These are phyloP conservation scores for Thalassoma bifasciatum DNA, from an alignment of 2,113 vertebrate species.

Conservation along the genomic window DNA sequence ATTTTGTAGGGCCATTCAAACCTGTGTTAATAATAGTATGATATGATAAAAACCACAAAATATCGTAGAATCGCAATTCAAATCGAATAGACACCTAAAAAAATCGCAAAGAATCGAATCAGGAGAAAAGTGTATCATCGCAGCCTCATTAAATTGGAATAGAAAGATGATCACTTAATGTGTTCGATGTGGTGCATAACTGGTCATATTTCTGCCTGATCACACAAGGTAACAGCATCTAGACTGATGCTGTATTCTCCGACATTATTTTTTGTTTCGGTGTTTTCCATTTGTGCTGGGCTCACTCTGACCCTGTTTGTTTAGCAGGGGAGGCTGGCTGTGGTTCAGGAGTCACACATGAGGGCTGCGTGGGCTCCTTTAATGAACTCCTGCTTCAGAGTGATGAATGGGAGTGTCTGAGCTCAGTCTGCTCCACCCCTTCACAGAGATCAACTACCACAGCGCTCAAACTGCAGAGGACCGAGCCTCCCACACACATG, in stretches of 20 bases:
- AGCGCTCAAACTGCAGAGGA: conserved; percentile 25
- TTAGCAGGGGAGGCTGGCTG: conserved; percentile 37
- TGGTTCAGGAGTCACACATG: conserved; percentile 55
- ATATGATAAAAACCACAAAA: too few relatives aligned
- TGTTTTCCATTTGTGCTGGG: conserved; percentile 5
- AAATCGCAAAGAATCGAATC: too few relatives aligned
- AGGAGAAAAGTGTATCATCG: too few relatives aligned
- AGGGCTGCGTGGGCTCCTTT: conserved; percentile 69
- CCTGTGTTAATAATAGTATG: too few relatives aligned
- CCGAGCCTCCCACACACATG: conserved; percentile 32
- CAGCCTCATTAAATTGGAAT: too few relatives aligned
- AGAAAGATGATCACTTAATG: too few relatives aligned
- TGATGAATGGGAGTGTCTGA: conserved; percentile 76
- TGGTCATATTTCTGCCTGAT: too few relatives aligned
- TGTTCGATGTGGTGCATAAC: too few relatives aligned
- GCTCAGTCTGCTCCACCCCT: conserved; percentile 59
- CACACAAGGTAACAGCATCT: not conserved
- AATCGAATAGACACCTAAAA: too few relatives aligned
- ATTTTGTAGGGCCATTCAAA: too few relatives aligned
- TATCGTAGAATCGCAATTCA: too few relatives aligned
- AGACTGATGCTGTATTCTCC: not conserved
- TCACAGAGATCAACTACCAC: conserved; percentile 50
- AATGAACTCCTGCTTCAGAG: conserved; percentile 75
- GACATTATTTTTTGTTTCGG: conserved; percentile 2
- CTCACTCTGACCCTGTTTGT: conserved; percentile 60